phyloP scores from a whole-genome alignment of 1,140 invertebrate genomes.

The Drosophila parvula region DNA sequence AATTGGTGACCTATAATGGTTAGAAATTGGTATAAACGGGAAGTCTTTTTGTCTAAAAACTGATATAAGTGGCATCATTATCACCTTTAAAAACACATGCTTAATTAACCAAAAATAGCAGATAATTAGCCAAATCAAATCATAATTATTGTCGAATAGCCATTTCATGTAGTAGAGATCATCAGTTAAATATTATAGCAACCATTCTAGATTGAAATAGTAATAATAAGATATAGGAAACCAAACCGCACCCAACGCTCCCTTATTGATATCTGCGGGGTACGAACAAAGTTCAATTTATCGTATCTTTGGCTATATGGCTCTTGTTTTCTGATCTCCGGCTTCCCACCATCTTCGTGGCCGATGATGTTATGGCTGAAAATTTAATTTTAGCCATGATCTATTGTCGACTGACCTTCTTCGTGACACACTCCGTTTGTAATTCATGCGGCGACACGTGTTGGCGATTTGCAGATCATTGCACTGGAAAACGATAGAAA shows the following conservation, averaged over 20 bases:
- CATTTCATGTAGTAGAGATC: too few species aligned
- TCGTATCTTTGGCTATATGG: slow-evolving; percentile 24
- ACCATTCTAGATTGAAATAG: neutral
- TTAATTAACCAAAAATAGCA: neutral
- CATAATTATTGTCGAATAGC: neutral
- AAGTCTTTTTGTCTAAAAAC: neutral
- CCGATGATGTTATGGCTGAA: slow-evolving; percentile 47
- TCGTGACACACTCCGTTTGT: slow-evolving; percentile 51
- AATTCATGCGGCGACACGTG: slow-evolving; percentile 44
- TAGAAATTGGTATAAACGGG: neutral
- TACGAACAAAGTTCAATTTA: slow-evolving; percentile 28
- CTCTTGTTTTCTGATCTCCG: slow-evolving; percentile 27
- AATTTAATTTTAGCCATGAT: slow-evolving; percentile 66
- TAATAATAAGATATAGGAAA: neutral
- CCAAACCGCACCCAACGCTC: slow-evolving; percentile 12
- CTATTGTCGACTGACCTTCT: slow-evolving; percentile 67
- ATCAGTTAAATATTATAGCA: neutral
- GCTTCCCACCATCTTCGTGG: slow-evolving; percentile 44
- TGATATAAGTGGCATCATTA: slow-evolving; percentile 1
- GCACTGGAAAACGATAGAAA: slow-evolving; percentile 13
- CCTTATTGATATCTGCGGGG: slow-evolving; percentile 14
- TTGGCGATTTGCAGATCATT: slow-evolving; percentile 41
- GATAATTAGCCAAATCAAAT: neutral
- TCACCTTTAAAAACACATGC: neutral
- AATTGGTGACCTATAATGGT: slow-evolving; percentile 15